Base-by-base conservation (phyloP, 2,888 invertebrate species). In the Linyphia triangularis region DNA sequence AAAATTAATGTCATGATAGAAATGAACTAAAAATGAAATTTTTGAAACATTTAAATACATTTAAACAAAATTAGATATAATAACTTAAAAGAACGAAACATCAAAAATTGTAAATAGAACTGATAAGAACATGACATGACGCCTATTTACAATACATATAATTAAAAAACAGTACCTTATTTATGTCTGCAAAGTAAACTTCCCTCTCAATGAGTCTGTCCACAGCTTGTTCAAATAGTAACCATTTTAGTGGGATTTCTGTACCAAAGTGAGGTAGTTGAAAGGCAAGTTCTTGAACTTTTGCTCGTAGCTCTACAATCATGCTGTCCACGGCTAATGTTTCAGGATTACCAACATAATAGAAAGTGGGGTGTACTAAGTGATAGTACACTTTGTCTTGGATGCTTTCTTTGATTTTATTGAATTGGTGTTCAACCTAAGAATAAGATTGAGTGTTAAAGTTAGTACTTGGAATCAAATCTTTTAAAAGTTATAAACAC, bases 171-270 rank as follows among this genome's bases (percentile, higher is more conserved):
- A 30, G 43, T 33, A 90, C 90, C 82, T 93, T 93, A 85, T 92
- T 91, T 77, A 92, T 91, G 10, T 92, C 91, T 33, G 92, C 92
- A 91, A 92, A 92, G 86, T 92, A 91, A 22, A 92, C 92, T n/a
- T 92, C 92, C 67, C 91, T 90, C n/a, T 92, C 91, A 19, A 92
- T 92, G 28, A 92, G 91, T 63, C 91, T 90, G 3, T 91, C 91
- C 7, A 93, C 88, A 24, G 92, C 91, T 73, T 92, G 92, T 89
- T 93, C 93, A 91, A 93, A 92, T 72, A 91, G 90, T 67, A 93
- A 91, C 93, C 93, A 93, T 82, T 92, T 91, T 16, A 92, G 90
- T 0, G 93, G 93, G 86, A 93, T 92, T 89, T 92, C 92, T 89
- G 92, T 92, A 16, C 93, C 93, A 90, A 93, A 92, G 85, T 93